These are phyloP conservation scores for Patiria miniata DNA, from an alignment of 35 echinoderm and acorn worm genomes.

Conservation along the genomic window DNA sequence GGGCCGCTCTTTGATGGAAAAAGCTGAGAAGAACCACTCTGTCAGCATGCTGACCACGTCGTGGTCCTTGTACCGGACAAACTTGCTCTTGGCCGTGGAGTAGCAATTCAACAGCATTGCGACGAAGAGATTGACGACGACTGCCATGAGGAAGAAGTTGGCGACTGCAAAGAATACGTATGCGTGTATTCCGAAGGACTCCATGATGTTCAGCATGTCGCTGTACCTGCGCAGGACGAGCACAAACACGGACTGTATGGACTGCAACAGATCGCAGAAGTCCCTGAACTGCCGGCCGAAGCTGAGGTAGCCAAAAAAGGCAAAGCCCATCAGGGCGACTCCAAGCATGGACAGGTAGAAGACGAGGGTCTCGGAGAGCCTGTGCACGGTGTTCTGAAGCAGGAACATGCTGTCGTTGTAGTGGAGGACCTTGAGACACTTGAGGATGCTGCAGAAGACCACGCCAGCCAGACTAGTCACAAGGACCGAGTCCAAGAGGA, in stretches of 20 bases:
- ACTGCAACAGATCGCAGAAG: conserved; percentile 55
- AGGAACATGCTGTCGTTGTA: conserved; percentile 82
- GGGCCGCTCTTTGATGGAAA: conserved; percentile 38
- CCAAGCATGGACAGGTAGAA: conserved; percentile 27
- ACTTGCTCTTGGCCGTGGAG: not conserved
- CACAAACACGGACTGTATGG: conserved; percentile 60
- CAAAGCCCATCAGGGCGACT: conserved; percentile 51
- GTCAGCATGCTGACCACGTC: conserved; percentile 58
- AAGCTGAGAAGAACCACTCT: conserved; percentile 58
- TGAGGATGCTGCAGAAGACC: conserved; percentile 68
- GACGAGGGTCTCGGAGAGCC: conserved; percentile 31
- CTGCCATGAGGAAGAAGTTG: conserved; percentile 48
- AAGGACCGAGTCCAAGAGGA: conserved; percentile 56
- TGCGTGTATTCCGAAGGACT: conserved; percentile 37
- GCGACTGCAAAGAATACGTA: conserved; percentile 48
- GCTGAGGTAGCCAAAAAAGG: conserved; percentile 29
- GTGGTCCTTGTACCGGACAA: conserved; percentile 31
- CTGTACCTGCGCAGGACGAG: conserved; percentile 67
- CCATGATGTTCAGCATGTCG: conserved; percentile 52
- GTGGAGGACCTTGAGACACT: conserved; percentile 80
- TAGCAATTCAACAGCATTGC: conserved; percentile 67
- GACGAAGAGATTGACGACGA: conserved; percentile 75
- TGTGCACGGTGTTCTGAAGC: conserved; percentile 48
- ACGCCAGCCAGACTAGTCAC: conserved; percentile 52
- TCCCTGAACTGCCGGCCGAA: conserved; percentile 57